These are phyloP conservation scores for Rhamphomyia laevipes DNA, from an alignment of 2,888 invertebrate genomes.

Conservation along the genomic window DNA sequence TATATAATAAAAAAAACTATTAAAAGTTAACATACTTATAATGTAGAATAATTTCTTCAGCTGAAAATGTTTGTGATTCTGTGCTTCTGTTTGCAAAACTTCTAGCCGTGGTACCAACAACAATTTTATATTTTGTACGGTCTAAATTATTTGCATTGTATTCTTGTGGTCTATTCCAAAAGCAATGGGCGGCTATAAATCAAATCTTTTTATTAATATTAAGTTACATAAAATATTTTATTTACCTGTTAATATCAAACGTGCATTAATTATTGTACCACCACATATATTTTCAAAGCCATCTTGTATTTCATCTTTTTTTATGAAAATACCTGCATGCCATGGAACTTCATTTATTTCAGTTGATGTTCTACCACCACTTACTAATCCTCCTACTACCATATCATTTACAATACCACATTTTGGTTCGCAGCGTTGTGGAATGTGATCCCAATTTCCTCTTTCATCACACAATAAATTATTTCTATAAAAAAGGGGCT, in stretches of 20 bases:
- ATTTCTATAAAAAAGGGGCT: too few species aligned
- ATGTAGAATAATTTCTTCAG: too few species aligned
- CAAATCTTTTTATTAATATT: not conserved
- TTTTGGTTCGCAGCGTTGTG: slow-evolving; percentile 6
- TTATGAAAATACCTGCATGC: slow-evolving; percentile 16
- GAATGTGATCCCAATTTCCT: slow-evolving; percentile 6
- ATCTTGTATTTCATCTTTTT: not conserved
- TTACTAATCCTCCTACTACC: not conserved
- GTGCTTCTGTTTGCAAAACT: too few species aligned
- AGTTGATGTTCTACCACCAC: slow-evolving; percentile 6
- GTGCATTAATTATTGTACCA: slow-evolving; percentile 17
- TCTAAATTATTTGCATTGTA: too few species aligned
- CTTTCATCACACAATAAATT: slow-evolving; percentile 7
- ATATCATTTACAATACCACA: slow-evolving; percentile 7
- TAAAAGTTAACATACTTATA: too few species aligned
- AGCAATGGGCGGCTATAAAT: slow-evolving; percentile 14
- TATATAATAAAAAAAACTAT: too few species aligned
- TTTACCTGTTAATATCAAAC: slow-evolving; percentile 17
- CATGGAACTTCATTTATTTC: slow-evolving; percentile 17
- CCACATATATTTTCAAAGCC: slow-evolving; percentile 15
- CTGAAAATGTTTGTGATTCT: too few species aligned
- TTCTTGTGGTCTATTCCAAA: slow-evolving; percentile 4
- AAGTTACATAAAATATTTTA: not conserved
- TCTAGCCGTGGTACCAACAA: too few species aligned
- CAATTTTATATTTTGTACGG: too few species aligned